These are phyloP conservation scores for Drosophila busckii DNA, from an alignment of 1,140 invertebrate genomes.

Conservation along the genomic window DNA sequence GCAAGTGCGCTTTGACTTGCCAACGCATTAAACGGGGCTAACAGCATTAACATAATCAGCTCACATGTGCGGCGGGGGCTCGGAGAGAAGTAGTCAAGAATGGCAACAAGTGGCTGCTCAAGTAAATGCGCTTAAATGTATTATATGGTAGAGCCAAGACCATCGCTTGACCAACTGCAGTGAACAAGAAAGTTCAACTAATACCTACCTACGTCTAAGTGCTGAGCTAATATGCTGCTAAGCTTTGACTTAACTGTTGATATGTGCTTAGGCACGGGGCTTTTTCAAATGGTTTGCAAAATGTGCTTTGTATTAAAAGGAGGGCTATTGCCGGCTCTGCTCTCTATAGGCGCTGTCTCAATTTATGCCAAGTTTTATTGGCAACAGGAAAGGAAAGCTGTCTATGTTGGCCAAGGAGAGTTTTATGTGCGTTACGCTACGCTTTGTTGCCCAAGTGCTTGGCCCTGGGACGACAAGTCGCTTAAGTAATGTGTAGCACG, in stretches of 20 bases:
- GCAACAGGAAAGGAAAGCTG: constrained; percentile 73
- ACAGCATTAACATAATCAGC: constrained; percentile 70
- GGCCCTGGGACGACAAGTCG: no score
- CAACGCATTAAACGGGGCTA: constrained; percentile 53
- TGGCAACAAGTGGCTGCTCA: constrained; percentile 21
- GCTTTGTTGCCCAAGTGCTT: neutral
- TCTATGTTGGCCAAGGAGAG: constrained; percentile 50
- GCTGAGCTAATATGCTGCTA: constrained; percentile 48
- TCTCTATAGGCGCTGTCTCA: neutral
- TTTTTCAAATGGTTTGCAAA: constrained; percentile 11
- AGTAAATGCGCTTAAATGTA: constrained; percentile 68
- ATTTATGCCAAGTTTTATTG: constrained; percentile 51
- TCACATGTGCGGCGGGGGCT: constrained; percentile 25
- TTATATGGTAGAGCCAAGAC: constrained; percentile 52
- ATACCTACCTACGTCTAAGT: constrained; percentile 46
- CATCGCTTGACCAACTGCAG: constrained; percentile 40
- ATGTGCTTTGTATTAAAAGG: neutral
- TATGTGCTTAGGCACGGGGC: constrained; percentile 32
- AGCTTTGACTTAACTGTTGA: constrained; percentile 32
- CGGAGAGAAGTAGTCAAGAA: constrained; percentile 41
- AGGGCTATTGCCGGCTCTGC: no score
- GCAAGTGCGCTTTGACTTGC: constrained; percentile 55
- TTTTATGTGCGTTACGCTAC: constrained; percentile 32
- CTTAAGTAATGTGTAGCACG: no score
- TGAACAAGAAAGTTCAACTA: constrained; percentile 5